Evolutionary conservation across 2,797 vertebrate species (phyloP).

Genomic region (Hirundo rustica): DNA sequence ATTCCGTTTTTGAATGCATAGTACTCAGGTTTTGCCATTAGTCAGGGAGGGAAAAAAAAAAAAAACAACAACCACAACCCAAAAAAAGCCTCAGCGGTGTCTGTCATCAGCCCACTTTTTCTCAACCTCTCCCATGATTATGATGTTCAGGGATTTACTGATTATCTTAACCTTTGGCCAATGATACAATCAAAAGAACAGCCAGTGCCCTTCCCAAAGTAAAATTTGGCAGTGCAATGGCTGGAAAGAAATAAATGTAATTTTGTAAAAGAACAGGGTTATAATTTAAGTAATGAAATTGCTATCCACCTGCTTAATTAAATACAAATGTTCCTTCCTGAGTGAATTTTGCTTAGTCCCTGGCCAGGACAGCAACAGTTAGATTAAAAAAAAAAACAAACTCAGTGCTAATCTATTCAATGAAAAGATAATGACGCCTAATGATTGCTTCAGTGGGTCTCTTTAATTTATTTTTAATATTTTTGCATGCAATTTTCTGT

Average conservation of each 20-base stretch:
- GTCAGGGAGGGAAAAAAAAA: background rate
- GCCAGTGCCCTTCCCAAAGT: background rate
- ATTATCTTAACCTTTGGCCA: background rate
- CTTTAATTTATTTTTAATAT: background rate
- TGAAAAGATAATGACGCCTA: background rate
- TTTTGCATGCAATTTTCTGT: background rate
- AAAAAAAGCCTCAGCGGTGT: background rate
- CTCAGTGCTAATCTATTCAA: background rate
- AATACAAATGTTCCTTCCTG: background rate
- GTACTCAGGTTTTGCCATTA: background rate
- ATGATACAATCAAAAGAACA: background rate
- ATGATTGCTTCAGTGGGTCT: background rate
- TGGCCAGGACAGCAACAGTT: background rate
- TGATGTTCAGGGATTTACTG: background rate
- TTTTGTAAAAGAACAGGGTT: background rate
- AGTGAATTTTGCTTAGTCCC: background rate
- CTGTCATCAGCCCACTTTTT: background rate
- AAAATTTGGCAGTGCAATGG: background rate
- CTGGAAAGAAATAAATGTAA: fast-evolving
- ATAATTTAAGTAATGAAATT: background rate
- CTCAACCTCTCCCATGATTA: background rate
- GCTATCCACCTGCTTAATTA: background rate
- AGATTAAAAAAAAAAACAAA: background rate
- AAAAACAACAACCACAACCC: too few relatives aligned
- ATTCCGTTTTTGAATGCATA: background rate